Evolutionary conservation across 2,797 vertebrate genomes (phyloP), one percentile per base, ranked within the genome.

Genomic region (Pitangus sulphuratus): DNA sequence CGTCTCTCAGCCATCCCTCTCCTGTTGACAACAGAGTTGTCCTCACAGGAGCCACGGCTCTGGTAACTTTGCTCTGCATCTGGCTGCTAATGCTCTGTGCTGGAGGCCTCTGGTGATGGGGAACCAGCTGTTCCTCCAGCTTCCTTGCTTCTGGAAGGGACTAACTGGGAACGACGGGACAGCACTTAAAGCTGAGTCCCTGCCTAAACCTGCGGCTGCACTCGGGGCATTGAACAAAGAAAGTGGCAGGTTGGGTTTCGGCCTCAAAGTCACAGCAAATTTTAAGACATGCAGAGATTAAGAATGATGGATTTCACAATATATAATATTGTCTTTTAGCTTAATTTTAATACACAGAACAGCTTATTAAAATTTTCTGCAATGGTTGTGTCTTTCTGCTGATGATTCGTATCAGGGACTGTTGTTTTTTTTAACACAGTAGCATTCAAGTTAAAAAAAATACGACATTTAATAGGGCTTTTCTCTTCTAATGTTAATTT

Each of bases 401-500:
- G 47, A 86, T 91, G 84, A 97, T 61, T 95, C 91, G 91, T 42
- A 93, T 61, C 47, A 40, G 64, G 31, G 66, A 85, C 53, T 47
- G 35, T 70, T 71, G 40, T 30, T 66, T 86, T 85, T 95, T 94
- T 82, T 48, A 79, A 69, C 53, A 57, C 11, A 22, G 71, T 21
- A 64, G 30, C 69, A 57, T 79, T 88, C 12, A 44, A 84, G 28
- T 93, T 74, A 18, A 93, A 93, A 94, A 93, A 84, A 51, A 68
- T 44, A 58, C n/a, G 53, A 70, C 69, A 92, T 86, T 95, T 93
- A 87, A 89, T 8, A 95, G 70, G 62, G 71, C 70, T 91, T 84
- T 80, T 92, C 51, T 88, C 53, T 70, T 93, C 33, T 86, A 72
- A 84, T 65, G 91, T 53, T 87, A 90, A 81, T 94, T 91, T 94